Evolutionary conservation across 2,113 vertebrate species (phyloP), one percentile per base, ranked within the genome.

Genomic region (Tyto alba): DNA sequence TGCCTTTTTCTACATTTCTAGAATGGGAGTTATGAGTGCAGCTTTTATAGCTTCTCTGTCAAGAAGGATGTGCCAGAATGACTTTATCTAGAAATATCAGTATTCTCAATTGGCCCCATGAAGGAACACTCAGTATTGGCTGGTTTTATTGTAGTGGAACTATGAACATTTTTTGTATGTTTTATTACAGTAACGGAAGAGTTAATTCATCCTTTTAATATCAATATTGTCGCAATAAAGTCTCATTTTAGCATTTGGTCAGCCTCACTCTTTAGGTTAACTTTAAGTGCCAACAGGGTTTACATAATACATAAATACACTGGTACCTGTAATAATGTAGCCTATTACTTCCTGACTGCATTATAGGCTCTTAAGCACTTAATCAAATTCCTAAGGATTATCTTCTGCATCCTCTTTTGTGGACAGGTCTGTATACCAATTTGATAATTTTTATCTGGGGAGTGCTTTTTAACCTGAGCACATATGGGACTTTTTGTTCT

Each of bases 311-410:
- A 93, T 72, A 89, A 91, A 78, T 63, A 73, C 78, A 66, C 27
- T 25, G 47, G 59, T 62, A 96, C 71, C 71, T 85, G 74, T 19
- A 85, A 83, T 84, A 74, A 90, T 45, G 52, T 36, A 43, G 48
- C 50, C 25, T 74, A 80, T 96, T 89, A 63, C 89, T 81, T 95
- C 89, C 93, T 87, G 89, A 85, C 88, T 73, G 89, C 78, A 74
- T 93, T 91, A 89, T 13, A 50, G 60, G 36, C 59, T 85, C 50
- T 94, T 91, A 90, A 94, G 78, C 74, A 80, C 78, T 91, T 95
- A 91, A 95, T 96, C 88, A 96, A 95, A 91, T 93, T 95, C 85
- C 71, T 94, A 41, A 2, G 32, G 91, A 93, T 95, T 88, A 93
- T 79, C 74, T 83, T 77, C 82, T 83, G 81, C 91, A 16, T 73